Percentiles rank a stretch among this genome's conserved stretches.
These are phyloP conservation scores for Cyphomyrus discorhynchus DNA, from an alignment of 2,113 vertebrate genomes.

Conservation along the genomic window DNA sequence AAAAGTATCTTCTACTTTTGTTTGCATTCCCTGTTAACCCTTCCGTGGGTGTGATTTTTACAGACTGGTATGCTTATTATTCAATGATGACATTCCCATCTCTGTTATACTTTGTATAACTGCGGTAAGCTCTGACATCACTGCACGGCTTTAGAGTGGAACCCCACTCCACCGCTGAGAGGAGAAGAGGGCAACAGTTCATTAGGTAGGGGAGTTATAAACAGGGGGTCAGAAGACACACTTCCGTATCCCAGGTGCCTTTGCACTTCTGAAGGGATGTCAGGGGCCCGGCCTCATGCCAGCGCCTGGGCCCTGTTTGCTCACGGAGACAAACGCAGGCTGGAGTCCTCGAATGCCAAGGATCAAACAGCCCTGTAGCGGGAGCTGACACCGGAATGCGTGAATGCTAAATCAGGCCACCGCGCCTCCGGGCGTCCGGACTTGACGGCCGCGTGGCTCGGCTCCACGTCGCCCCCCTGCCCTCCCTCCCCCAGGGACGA, in stretches of 20 bases:
- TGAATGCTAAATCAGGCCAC: constrained; percentile 2
- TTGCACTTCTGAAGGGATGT: not conserved
- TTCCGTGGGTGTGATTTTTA: not conserved
- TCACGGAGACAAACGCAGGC: not conserved
- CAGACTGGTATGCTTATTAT: constrained; percentile 45
- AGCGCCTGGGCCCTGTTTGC: not conserved
- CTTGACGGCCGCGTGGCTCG: constrained; percentile 40
- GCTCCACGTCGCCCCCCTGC: constrained; percentile 10
- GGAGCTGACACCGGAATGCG: not conserved
- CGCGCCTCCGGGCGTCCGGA: constrained; percentile 35
- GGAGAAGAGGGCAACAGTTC: constrained; percentile 60
- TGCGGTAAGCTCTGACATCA: constrained; percentile 43
- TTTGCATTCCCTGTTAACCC: constrained; percentile 25
- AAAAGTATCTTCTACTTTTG: not conserved
- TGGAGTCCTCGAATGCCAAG: constrained; percentile 39
- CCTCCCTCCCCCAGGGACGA: constrained; percentile 12
- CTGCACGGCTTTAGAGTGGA: constrained; percentile 37
- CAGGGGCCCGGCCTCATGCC: not conserved
- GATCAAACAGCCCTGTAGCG: constrained; percentile 26
- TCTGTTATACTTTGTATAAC: constrained; percentile 55
- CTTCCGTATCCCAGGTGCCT: constrained; percentile 18
- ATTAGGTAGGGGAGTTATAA: constrained; percentile 35
- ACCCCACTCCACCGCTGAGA: constrained; percentile 45
- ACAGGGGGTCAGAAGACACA: constrained; percentile 27
- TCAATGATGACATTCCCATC: constrained; percentile 52